Evolutionary conservation across 2,113 vertebrate genomes (phyloP).

Genomic region (Typhlomys cinereus): DNA sequence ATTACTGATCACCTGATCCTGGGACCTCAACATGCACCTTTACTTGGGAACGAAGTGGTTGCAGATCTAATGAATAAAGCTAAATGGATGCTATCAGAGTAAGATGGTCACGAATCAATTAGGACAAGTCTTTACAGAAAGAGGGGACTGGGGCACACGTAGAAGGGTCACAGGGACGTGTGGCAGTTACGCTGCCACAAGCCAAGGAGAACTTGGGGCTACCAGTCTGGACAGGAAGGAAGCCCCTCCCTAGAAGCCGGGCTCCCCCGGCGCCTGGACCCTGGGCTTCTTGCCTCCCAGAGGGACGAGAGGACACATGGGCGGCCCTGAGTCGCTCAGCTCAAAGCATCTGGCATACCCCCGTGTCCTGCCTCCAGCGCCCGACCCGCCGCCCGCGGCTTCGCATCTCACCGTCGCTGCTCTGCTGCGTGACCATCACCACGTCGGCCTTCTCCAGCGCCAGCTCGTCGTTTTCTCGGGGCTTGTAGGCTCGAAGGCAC

Average conservation of each 20-base stretch:
- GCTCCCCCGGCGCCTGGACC: background rate
- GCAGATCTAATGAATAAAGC: background rate
- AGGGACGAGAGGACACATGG: background rate
- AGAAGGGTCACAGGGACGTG: background rate
- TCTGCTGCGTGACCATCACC: slow-evolving; percentile 92
- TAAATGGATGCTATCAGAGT: background rate
- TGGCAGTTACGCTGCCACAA: background rate
- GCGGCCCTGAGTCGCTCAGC: background rate
- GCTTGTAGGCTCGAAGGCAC: slow-evolving; percentile 92
- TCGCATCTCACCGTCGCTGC: slow-evolving; percentile 90
- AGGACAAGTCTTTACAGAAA: background rate
- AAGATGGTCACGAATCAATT: background rate
- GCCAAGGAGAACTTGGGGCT: background rate
- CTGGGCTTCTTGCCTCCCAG: background rate
- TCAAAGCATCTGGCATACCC: rapidly evolving
- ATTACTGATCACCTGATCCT: background rate
- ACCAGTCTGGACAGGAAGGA: background rate
- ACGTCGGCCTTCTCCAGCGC: slow-evolving; percentile 96
- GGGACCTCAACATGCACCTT: background rate
- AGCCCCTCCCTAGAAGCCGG: background rate
- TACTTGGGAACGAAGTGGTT: background rate
- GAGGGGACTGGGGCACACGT: background rate
- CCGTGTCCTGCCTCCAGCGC: rapidly evolving
- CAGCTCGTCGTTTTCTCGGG: slow-evolving; percentile 95
- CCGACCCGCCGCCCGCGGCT: rapidly evolving